Percentiles rank a stretch among this genome's conserved stretches.
Evolutionary conservation across 2,113 vertebrate species (phyloP).

Genomic region (Peromyscus leucopus): DNA sequence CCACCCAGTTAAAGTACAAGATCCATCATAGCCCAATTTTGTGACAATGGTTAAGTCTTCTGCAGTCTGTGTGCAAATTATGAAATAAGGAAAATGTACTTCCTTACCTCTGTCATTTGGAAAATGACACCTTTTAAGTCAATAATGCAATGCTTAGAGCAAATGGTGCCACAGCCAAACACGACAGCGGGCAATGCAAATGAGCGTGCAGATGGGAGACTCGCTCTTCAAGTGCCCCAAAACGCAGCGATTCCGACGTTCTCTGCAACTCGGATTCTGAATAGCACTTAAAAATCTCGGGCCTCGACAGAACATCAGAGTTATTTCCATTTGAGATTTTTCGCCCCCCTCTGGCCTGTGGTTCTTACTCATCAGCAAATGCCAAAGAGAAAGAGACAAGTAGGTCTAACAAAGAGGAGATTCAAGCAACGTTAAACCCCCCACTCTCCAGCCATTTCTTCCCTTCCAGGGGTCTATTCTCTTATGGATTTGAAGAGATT

Average conservation of each 20-base stretch:
- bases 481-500: slow-evolving; percentile 53
- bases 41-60: slow-evolving; percentile 72
- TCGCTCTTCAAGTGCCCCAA: slow-evolving; percentile 54
- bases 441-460: slow-evolving; percentile 52
- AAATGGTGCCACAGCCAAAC: slow-evolving; percentile 81
- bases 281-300: slow-evolving; percentile 77
- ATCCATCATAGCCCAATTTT: slow-evolving; percentile 77
- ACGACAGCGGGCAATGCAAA: slow-evolving; percentile 81
- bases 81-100: slow-evolving; percentile 82
- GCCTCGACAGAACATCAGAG: slow-evolving; percentile 69
- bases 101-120: slow-evolving; percentile 78
- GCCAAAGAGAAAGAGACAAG: slow-evolving; percentile 56
- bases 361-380: slow-evolving; percentile 66
- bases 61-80: slow-evolving; percentile 84
- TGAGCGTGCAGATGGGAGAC: slow-evolving; percentile 73
- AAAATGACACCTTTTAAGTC: slow-evolving; percentile 86
- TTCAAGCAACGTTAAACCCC: slow-evolving; percentile 65
- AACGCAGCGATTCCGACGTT: slow-evolving; percentile 52
- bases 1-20: slow-evolving; percentile 78
- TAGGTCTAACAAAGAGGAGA: slow-evolving; percentile 71
- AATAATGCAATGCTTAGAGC: slow-evolving; percentile 83
- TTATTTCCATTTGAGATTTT: slow-evolving; percentile 71
- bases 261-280: slow-evolving; percentile 71
- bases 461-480: slow-evolving; percentile 63
- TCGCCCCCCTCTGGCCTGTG: neutral